Conservation (phyloP, 2,113 vertebrate species). For the Crotalus tigris region DNA sequence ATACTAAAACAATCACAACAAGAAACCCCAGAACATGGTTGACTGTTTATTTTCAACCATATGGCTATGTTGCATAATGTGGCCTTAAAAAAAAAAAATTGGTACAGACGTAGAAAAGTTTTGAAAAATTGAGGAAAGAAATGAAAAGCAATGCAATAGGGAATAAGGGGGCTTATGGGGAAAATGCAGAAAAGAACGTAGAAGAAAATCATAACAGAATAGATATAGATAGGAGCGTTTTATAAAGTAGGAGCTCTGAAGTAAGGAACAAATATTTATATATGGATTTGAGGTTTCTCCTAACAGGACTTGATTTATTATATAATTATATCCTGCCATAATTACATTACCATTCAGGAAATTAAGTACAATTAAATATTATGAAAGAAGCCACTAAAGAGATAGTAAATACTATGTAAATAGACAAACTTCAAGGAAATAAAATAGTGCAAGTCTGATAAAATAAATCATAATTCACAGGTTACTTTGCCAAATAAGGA, state of each 20-base stretch:
- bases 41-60: background rate
- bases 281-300: background rate
- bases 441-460: background rate
- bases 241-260: background rate
- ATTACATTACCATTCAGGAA: background rate
- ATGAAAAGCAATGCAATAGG: background rate
- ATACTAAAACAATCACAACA: background rate
- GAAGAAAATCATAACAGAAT: background rate
- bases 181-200: background rate
- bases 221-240: background rate
- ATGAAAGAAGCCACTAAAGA: background rate
- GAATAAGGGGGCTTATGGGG: background rate
- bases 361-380: slow-evolving; percentile 4
- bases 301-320: background rate
- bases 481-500: background rate
- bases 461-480: background rate
- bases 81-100: background rate
- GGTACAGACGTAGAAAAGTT: background rate
- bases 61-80: background rate
- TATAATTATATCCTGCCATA: background rate
- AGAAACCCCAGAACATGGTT: background rate
- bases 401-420: background rate
- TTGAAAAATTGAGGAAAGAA: background rate
- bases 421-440: background rate
- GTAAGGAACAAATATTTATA: background rate